Percentiles rank a stretch among this genome's conserved stretches.
Evolutionary conservation across 1,140 invertebrate genomes (phyloP).

Genomic region (Coptotermes formosanus): DNA sequence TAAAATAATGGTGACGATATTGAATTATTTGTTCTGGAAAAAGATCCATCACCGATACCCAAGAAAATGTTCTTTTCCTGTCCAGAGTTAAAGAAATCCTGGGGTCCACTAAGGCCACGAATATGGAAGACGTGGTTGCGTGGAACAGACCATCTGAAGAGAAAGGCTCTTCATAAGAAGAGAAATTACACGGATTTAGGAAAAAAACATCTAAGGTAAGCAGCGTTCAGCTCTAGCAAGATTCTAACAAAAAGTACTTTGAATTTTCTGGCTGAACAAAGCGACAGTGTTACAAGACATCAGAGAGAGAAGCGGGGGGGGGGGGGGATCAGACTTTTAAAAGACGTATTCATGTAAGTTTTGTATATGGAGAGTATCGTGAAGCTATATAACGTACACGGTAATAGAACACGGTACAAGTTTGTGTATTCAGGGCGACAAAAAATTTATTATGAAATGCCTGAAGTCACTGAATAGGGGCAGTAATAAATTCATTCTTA

Average conservation of each 20-base stretch:
- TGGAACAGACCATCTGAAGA: neutral
- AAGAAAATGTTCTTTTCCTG: neutral
- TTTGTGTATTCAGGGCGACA: neutral
- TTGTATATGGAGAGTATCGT: neutral
- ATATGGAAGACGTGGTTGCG: neutral
- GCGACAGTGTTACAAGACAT: neutral
- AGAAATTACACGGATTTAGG: conserved; percentile 4
- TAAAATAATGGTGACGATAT: neutral
- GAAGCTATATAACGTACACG: neutral
- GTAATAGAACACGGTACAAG: neutral
- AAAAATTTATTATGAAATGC: neutral
- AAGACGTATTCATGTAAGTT: neutral
- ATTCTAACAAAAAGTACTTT: neutral
- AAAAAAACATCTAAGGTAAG: neutral
- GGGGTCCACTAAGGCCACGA: neutral
- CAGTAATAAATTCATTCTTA: neutral
- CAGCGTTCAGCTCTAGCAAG: no score
- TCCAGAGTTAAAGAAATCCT: neutral
- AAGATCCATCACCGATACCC: neutral
- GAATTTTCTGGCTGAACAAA: neutral
- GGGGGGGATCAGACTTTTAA: neutral
- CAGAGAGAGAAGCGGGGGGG: neutral
- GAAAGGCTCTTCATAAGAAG: neutral
- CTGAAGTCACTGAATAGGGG: neutral
- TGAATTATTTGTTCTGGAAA: neutral